phyloP scores from a whole-genome alignment of 2,888 invertebrate genomes.

The Drosophila macrospina region DNA sequence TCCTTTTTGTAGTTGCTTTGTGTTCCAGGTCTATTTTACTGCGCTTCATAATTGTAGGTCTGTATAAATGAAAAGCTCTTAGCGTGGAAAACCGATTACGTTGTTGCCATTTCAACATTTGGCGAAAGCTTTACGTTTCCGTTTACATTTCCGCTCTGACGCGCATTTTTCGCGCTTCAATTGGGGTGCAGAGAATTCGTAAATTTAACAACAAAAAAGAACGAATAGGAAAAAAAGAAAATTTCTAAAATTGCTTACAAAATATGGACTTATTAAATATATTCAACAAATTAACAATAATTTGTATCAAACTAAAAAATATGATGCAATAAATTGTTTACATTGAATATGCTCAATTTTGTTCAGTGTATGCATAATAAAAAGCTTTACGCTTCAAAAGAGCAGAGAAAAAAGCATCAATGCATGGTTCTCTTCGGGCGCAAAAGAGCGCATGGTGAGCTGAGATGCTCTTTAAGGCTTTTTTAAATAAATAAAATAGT shows the following conservation, averaged over 20 bases:
- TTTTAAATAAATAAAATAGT: background rate
- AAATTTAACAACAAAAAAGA: background rate
- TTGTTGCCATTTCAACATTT: slow-evolving; percentile 55
- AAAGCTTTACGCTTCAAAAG: slow-evolving; percentile 47
- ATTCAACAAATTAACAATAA: background rate
- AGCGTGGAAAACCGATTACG: slow-evolving; percentile 73
- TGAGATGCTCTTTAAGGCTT: slow-evolving; percentile 16
- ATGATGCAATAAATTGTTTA: background rate
- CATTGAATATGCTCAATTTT: slow-evolving; percentile 37
- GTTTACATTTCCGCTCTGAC: slow-evolving; percentile 70
- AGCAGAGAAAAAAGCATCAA: slow-evolving; percentile 20
- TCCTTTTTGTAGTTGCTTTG: slow-evolving; percentile 65
- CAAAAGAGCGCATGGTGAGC: slow-evolving; percentile 2
- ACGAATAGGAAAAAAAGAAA: background rate
- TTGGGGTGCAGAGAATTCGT: slow-evolving; percentile 34
- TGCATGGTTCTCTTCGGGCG: slow-evolving; percentile 18
- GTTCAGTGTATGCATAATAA: slow-evolving; percentile 38
- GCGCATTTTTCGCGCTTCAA: slow-evolving; percentile 68
- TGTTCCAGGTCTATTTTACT: slow-evolving; percentile 52
- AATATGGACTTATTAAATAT: background rate
- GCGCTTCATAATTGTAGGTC: slow-evolving; percentile 43
- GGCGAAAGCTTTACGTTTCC: slow-evolving; percentile 72
- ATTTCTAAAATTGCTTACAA: background rate
- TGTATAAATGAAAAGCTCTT: slow-evolving; percentile 69
- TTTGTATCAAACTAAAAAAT: background rate